phyloP scores from a whole-genome alignment of 2,888 invertebrate genomes.

The Drosophila subsilvestris region DNA sequence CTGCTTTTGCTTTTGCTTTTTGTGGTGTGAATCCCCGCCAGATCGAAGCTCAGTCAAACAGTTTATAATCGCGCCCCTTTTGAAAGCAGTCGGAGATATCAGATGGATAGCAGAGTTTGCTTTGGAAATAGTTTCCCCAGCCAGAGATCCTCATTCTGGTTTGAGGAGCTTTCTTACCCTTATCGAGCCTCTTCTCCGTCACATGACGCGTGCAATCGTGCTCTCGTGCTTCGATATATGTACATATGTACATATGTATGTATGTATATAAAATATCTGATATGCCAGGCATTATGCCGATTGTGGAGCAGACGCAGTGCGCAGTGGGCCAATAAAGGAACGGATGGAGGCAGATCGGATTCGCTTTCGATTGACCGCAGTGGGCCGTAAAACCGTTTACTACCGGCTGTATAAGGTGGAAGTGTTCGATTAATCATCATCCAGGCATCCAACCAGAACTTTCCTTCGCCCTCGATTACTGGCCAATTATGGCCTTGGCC shows the following conservation, averaged over 20 bases:
- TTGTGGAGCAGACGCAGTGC: neutral
- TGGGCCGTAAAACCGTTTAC: neutral
- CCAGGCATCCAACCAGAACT: neutral
- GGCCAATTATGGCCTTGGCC: neutral
- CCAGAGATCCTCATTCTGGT: neutral
- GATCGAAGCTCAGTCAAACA: conserved; percentile 20
- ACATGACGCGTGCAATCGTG: conserved; percentile 6
- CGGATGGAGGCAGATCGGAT: too few species aligned
- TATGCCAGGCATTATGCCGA: neutral
- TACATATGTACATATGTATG: too few species aligned
- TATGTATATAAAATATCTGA: too few species aligned
- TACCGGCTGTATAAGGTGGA: neutral
- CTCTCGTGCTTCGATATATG: neutral
- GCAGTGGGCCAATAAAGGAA: too few species aligned
- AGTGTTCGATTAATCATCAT: neutral
- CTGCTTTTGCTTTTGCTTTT: neutral
- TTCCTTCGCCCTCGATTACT: neutral
- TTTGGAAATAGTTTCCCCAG: conserved; percentile 4
- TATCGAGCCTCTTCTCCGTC: conserved; percentile 4
- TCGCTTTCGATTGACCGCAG: neutral
- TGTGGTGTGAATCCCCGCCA: conserved; percentile 27
- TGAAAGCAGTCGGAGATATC: neutral
- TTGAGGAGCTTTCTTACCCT: neutral
- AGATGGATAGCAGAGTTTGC: neutral
- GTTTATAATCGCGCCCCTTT: conserved; percentile 24